Base-by-base conservation (phyloP, 2,113 vertebrate genomes). In the Sminthopsis crassicaudata region DNA sequence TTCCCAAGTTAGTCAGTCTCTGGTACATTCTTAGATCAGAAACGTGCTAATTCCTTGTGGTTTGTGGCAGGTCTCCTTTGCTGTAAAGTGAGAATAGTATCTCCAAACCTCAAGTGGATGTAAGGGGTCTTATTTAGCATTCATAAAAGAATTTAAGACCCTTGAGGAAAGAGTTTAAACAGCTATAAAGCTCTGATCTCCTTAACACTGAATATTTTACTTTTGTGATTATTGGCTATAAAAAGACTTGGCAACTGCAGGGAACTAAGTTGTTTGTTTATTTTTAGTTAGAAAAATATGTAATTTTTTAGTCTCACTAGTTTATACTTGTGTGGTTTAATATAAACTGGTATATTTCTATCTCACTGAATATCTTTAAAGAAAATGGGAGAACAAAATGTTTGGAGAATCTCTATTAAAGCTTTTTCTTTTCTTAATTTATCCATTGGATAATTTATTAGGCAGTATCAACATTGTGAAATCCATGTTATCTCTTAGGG, bases 401-500 rank as follows among this genome's bases (percentile, higher is more conserved):
- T 24, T 90, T 90, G 46, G n/a, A 19, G 48, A 10, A 25, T 25
- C 30, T 95, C 67, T 52, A 25, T 27, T 54, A 24, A 90, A 5
- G 16, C 26, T 30, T 94, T 90, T n/a, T 30, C 52, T 92, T 57
- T 54, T 90, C 24, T 95, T 93, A n/a, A 91, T 89, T 50, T 50
- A 89, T 96, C 94, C 76, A 27, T 53, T 46, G 19, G 96, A 84
- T 96, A 98, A 96, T 94, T 97, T 94, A 95, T 96, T 95, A 90
- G 96, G 60, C 93, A 97, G 3, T 93, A 97, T 94, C 94, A 93
- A 76, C 2, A 3, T 10, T 48, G 30, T 30, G 22, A 22, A 95
- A 91, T 50, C 92, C 42, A 27, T 30, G 19, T 42, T 89, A 91
- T 95, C 96, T 91, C 95, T 96, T 91, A 91, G 48, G 95, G 57